Evolutionary conservation across 2,113 vertebrate species (phyloP).

Genomic region (Pitta sordida): DNA sequence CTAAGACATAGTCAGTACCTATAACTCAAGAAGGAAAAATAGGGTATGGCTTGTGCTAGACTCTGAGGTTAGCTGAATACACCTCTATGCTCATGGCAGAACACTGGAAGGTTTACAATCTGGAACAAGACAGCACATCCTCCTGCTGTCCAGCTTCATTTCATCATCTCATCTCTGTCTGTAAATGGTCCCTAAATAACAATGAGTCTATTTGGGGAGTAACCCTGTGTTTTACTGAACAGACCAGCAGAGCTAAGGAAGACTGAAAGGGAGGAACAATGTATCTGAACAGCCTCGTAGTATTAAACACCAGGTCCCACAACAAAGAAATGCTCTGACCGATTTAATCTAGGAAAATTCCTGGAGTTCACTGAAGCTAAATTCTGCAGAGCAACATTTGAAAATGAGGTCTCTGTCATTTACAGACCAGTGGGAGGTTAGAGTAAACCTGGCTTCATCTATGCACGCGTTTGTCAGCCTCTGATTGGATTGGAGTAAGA

Average conservation of each 20-base stretch:
- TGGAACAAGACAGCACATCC: not conserved
- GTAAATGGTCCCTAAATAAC: not conserved
- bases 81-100: not conserved
- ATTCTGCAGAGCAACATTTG: not conserved
- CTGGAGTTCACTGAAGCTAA: not conserved
- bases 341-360: not conserved
- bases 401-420: not conserved
- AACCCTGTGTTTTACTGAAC: not conserved
- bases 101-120: not conserved
- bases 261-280: not conserved
- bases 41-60: not conserved
- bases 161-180: not conserved
- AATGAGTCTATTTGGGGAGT: not conserved
- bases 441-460: not conserved
- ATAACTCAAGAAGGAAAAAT: not conserved
- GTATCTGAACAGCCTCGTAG: not conserved
- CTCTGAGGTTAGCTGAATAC: rapidly evolving
- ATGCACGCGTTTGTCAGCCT: not conserved
- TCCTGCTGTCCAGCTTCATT: not conserved
- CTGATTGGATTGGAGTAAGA: not conserved
- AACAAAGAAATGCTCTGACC: not conserved
- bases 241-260: not conserved
- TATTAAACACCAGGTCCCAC: not conserved
- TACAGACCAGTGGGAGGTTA: not conserved
- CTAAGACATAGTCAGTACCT: not conserved